Evolutionary conservation across 1,140 invertebrate genomes (phyloP).

Genomic region (Cyclargus thomasi): DNA sequence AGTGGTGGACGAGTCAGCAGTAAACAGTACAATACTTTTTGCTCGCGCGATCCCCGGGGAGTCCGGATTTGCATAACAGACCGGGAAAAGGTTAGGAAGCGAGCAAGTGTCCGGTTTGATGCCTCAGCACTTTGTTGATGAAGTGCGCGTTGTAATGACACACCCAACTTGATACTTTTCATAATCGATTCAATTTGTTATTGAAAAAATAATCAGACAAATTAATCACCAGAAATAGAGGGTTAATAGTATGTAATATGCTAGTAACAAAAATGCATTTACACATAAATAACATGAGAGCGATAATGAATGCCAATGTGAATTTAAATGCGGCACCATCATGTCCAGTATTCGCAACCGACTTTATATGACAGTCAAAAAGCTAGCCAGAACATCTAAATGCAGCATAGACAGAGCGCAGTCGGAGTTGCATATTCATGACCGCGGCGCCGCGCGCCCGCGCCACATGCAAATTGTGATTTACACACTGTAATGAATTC

Average conservation of each 20-base stretch:
- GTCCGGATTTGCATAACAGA: constrained; percentile 69
- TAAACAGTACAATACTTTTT: constrained; percentile 72
- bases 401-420: constrained; percentile 55
- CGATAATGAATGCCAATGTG: no score
- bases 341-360: no score
- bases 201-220: no score
- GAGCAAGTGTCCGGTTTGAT: constrained; percentile 67
- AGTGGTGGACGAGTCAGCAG: constrained; percentile 63
- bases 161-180: constrained; percentile 22
- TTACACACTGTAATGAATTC: constrained; percentile 75
- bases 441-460: constrained; percentile 55
- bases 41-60: constrained; percentile 64
- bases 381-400: constrained; percentile 29
- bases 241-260: no score
- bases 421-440: constrained; percentile 71
- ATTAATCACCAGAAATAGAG: no score
- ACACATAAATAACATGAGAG: no score
- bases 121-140: constrained; percentile 56
- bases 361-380: constrained; percentile 12
- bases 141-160: constrained; percentile 31
- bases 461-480: constrained; percentile 73
- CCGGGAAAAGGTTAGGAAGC: constrained; percentile 73
- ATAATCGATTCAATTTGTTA: no score
- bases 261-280: no score
- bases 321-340: no score